phyloP scores from a whole-genome alignment of 2,888 invertebrate genomes.

The Creontiades dilutus region DNA sequence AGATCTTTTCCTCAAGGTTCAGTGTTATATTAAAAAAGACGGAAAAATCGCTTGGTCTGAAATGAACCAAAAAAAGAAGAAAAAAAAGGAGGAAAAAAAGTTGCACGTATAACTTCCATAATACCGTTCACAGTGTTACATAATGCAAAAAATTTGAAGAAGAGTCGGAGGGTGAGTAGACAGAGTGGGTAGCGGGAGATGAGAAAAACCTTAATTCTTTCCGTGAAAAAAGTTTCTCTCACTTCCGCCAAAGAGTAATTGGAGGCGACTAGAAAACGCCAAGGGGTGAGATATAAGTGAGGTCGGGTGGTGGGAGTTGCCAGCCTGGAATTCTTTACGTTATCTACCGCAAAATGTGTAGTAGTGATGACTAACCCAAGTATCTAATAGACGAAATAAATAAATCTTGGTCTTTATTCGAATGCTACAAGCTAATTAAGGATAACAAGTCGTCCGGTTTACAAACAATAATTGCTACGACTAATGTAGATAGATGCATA shows the following conservation, averaged over 20 bases:
- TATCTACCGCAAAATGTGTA: too few species aligned
- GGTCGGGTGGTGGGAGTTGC: not conserved
- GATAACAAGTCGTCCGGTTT: too few species aligned
- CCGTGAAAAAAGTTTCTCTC: constrained; percentile 1
- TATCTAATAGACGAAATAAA: too few species aligned
- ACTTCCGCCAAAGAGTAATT: constrained; percentile 9
- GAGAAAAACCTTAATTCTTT: constrained; percentile 21
- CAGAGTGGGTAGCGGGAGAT: not conserved
- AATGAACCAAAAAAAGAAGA: not conserved
- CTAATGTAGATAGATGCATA: too few species aligned
- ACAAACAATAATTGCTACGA: too few species aligned
- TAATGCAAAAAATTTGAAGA: constrained; percentile 21
- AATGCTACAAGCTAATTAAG: too few species aligned
- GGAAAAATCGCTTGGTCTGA: constrained; percentile 1
- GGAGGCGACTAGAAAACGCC: not conserved
- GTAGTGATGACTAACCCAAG: too few species aligned
- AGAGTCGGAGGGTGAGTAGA: not conserved
- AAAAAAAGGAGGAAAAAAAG: too few species aligned
- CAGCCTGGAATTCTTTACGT: not conserved
- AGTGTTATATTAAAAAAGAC: not conserved
- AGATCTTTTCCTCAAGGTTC: not conserved
- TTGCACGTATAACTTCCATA: constrained; percentile 3
- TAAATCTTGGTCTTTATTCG: too few species aligned
- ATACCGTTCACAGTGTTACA: constrained; percentile 26
- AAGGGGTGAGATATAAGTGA: not conserved